Percentiles rank a stretch among this genome's conserved stretches.
phyloP scores from a whole-genome alignment of 2,113 vertebrate genomes.

The Petrocephalus zakoni region DNA sequence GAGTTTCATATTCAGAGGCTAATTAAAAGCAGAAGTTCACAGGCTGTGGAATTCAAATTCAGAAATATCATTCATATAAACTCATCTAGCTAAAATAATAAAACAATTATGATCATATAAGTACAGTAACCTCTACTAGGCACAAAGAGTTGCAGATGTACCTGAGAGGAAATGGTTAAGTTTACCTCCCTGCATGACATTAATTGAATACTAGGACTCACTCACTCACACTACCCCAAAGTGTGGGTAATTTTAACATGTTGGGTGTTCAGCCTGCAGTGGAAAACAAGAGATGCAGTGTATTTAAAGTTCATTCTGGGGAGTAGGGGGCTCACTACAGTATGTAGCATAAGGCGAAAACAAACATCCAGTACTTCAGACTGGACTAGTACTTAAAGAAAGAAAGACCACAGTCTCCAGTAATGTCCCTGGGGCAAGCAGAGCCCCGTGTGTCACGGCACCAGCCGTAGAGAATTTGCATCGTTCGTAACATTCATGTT shows the following conservation, averaged over 20 bases:
- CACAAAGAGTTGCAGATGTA: neutral
- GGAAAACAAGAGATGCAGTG: neutral
- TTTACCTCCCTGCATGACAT: neutral
- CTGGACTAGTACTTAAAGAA: neutral
- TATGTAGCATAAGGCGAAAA: neutral
- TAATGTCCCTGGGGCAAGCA: neutral
- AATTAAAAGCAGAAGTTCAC: constrained; percentile 11
- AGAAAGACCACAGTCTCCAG: neutral
- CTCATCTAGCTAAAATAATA: neutral
- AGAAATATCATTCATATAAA: neutral
- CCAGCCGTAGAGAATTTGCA: neutral
- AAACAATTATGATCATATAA: neutral
- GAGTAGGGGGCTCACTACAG: neutral
- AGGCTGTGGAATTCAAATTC: neutral
- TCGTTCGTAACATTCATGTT: neutral
- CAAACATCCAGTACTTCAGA: neutral
- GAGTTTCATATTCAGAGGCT: neutral
- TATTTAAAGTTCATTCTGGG: neutral
- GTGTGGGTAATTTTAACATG: neutral
- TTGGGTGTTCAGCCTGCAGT: neutral
- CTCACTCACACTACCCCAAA: neutral
- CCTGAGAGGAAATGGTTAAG: neutral
- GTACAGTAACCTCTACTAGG: neutral
- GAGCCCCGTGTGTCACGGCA: neutral
- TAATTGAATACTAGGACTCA: neutral